Percentiles rank a stretch among this genome's conserved stretches.
Conservation (phyloP, 2,113 vertebrate genomes). For the Taurulus bubalis region DNA sequence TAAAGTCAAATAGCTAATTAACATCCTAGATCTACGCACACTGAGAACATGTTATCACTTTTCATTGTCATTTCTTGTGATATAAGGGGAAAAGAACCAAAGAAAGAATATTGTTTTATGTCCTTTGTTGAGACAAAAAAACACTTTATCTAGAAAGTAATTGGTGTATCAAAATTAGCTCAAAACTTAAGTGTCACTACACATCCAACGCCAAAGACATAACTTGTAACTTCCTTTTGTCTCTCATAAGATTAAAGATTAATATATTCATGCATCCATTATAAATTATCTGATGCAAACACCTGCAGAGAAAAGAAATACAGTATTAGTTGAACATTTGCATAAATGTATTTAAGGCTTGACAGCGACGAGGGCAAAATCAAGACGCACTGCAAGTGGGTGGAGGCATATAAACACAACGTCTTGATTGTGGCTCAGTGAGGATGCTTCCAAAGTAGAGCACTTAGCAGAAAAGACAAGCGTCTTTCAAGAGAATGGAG, state of each 20-base stretch:
- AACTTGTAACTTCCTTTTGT: constrained; percentile 26
- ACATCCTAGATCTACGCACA: constrained; percentile 33
- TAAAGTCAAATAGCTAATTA: constrained; percentile 60
- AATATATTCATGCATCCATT: constrained; percentile 77
- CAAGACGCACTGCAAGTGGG: constrained; percentile 57
- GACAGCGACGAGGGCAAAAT: constrained; percentile 61
- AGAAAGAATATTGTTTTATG: not conserved
- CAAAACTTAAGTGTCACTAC: constrained; percentile 17
- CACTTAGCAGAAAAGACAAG: constrained; percentile 61
- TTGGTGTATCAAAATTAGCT: constrained; percentile 18
- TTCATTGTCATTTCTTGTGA: constrained; percentile 28
- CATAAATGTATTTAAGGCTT: constrained; percentile 68
- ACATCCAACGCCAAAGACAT: constrained; percentile 16
- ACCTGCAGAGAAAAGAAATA: constrained; percentile 75
- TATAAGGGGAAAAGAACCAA: constrained; percentile 3
- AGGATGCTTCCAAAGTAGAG: constrained; percentile 53
- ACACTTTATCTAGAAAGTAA: not conserved
- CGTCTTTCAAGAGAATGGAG: constrained; percentile 57
- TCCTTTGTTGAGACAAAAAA: constrained; percentile 15
- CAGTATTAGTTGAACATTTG: constrained; percentile 63
- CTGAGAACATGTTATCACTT: constrained; percentile 22
- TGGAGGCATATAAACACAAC: constrained; percentile 52
- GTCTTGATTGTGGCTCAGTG: constrained; percentile 54
- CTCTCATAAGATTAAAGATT: constrained; percentile 52
- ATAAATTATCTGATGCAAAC: constrained; percentile 73